These are phyloP conservation scores for Aphidius gifuensis DNA, from an alignment of 1,140 invertebrate genomes.

Conservation along the genomic window DNA sequence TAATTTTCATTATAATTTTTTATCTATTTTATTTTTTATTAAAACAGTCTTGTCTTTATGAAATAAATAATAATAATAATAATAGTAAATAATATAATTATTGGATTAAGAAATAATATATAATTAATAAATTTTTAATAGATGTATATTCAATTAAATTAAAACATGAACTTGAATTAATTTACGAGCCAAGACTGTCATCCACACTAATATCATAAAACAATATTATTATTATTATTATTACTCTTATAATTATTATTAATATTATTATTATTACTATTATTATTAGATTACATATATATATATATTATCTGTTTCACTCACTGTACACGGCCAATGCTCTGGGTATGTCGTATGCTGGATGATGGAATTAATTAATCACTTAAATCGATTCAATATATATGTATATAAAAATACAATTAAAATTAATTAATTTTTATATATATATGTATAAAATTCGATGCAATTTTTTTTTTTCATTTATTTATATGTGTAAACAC, in stretches of 20 bases:
- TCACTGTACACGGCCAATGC: constrained; percentile 53
- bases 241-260: constrained; percentile 25
- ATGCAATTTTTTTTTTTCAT: constrained; percentile 10
- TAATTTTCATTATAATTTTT: no score
- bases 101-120: no score
- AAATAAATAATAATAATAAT: no score
- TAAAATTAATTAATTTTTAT: background rate
- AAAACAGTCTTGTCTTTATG: no score
- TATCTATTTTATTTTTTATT: no score
- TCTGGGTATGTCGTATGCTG: constrained; percentile 57
- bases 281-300: constrained; percentile 32
- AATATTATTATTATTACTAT: constrained; percentile 24
- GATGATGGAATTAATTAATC: constrained; percentile 39
- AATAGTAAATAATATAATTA: no score
- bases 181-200: background rate
- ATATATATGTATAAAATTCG: constrained; percentile 3
- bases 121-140: no score
- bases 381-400: constrained; percentile 20
- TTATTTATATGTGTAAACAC: constrained; percentile 11
- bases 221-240: no score
- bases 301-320: constrained; percentile 38
- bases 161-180: background rate
- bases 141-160: no score
- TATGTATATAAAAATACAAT: constrained; percentile 20
- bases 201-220: background rate